Evolutionary conservation across 2,797 vertebrate genomes (phyloP), one percentile per base, ranked within the genome.

Genomic region (Syndactyla subalaris): DNA sequence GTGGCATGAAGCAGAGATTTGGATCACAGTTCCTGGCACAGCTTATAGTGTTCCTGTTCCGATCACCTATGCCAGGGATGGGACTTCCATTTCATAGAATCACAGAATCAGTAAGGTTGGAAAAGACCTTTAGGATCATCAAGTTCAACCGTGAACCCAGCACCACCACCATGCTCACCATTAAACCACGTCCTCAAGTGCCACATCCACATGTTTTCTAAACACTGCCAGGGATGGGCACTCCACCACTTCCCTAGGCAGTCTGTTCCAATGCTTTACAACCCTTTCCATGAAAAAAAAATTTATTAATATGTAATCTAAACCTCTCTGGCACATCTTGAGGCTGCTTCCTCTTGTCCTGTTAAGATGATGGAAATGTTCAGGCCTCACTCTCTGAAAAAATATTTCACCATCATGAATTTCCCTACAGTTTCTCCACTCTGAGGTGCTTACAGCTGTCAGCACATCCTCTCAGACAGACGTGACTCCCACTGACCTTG

Each of bases 401-500:
- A 54, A 14, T 4, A 38, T 22, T 82, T 74, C 49, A 45, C 8
- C n/a, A 26, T 26, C 55, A 80, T 34, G 54, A 38, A 73, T 58
- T 82, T 29, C 38, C 72, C 54, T 48, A n/a, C 5, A 45, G 29
- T 32, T 76, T 68, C 84, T 80, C 36, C 7, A n/a, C n/a, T 55
- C 51, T 34, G 30, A 93, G 14, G 38, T 76, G 27, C 24, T 55
- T 51, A 48, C 74, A 80, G 39, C 5, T n/a, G 30, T 70, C n/a
- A 17, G 26, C 6, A 6, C 10, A 3, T 52, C 32, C 46, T 38
- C 43, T 70, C 39, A 81, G 59, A 72, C 16, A 43, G 32, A 26
- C 22, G 4, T 0, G 2, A 57, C 32, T 22, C 22, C 46, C 30
- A 54, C 0, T 41, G 26, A 70, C 19, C 59, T 76, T 57, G 14